Base-by-base conservation (phyloP, 2,113 vertebrate genomes). In the Heteronetta atricapilla region DNA sequence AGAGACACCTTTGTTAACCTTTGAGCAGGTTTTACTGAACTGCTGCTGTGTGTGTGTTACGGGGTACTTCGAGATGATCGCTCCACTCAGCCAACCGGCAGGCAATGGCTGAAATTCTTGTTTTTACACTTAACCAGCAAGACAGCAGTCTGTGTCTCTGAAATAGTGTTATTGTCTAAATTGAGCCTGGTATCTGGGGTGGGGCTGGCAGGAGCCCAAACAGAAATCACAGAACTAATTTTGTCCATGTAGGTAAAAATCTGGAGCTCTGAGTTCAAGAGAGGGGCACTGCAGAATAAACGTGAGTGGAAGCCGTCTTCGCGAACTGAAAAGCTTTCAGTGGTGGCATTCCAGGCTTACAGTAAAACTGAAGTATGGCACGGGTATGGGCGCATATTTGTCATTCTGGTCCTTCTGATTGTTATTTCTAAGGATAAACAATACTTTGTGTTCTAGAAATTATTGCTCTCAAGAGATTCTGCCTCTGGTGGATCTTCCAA, bases 381-480 rank as follows among this genome's bases (percentile, higher is more conserved):
- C 56, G 34, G 21, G 67, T 36, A 50, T 19, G 22, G 77, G 66
- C 53, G 80, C 75, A 67, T 69, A 31, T 82, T 62, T 38, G 48
- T 91, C 28, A 4, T 62, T 82, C 58, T 59, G 0, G 0, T 44
- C 22, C 23, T 73, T 80, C 50, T 86, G 33, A 26, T 66, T 62
- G n/a, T 62, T 66, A 10, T 50, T 85, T 69, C 33, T 58, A 28
- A 76, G 72, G 67, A 38, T 94, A 72, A 91, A 68, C 38, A 87
- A 3, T 29, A 10, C 69, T 89, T 81, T 63, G 14, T 69, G 67
- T 88, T 67, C 19, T 22, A 63, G 60, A 55, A 83, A n/a, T 77
- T 63, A 33, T 2, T 82, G 36, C 46, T 78, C 36, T 58, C 67
- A 29, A 52, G 69, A 33, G 60, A 16, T 0, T 48, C 38, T 64